A percentile compares a stretch with the other conserved stretches of the same genome.
Conservation (phyloP, 1,140 invertebrate species). For the Myzus persicae region DNA sequence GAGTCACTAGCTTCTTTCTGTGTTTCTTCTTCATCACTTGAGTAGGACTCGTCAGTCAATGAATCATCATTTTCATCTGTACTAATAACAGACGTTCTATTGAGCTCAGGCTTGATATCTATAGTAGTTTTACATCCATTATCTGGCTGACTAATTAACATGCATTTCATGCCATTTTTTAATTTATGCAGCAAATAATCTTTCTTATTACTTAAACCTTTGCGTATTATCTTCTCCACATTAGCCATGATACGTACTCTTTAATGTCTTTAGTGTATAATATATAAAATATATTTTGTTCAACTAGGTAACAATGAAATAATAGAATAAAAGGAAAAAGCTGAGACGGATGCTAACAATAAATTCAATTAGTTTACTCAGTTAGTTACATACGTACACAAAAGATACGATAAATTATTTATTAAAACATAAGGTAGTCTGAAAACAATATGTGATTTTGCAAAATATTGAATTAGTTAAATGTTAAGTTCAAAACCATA, state of each 20-base stretch:
- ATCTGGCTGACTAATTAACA: conserved; percentile 19
- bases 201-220: conserved; percentile 46
- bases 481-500: background rate
- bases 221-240: background rate
- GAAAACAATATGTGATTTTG: background rate
- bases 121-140: background rate
- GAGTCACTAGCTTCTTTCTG: background rate
- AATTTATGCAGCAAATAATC: conserved; percentile 30
- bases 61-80: conserved; percentile 2
- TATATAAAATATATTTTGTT: background rate
- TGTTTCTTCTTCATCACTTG: conserved; percentile 14
- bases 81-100: background rate
- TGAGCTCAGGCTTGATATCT: background rate
- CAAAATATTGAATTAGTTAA: background rate
- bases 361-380: background rate
- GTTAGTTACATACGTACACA: too few relatives aligned
- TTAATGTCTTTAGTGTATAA: background rate
- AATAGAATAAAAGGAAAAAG: background rate
- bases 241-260: background rate
- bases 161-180: conserved; percentile 51
- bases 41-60: background rate
- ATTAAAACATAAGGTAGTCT: background rate
- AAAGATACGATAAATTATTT: too few relatives aligned
- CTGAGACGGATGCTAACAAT: background rate
- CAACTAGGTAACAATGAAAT: background rate